Conservation (phyloP, 2,797 vertebrate species). For the Amblyopsis hoosieri region DNA sequence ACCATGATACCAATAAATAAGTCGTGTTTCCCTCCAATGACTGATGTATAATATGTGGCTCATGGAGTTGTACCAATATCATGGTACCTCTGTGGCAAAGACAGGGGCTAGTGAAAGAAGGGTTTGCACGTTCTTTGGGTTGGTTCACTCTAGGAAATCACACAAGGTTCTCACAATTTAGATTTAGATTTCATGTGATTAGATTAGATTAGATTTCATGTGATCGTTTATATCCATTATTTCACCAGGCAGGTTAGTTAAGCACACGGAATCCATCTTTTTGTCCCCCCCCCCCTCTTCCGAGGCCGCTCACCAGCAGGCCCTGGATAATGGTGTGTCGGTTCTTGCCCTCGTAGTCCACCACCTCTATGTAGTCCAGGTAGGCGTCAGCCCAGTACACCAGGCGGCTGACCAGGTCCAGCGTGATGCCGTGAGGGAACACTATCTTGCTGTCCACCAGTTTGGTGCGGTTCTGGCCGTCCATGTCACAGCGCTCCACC, state of each 20-base stretch:
- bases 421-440: conserved; percentile 92
- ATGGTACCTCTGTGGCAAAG: too few relatives aligned
- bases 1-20: too few relatives aligned
- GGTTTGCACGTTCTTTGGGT: neutral
- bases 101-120: neutral
- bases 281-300: conserved; percentile 31
- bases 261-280: too few relatives aligned
- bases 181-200: neutral
- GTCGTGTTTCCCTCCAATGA: too few relatives aligned
- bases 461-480: conserved; percentile 96
- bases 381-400: conserved; percentile 98
- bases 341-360: conserved; percentile 97
- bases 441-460: conserved; percentile 97
- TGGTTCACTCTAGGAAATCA: neutral
- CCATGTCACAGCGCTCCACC: conserved; percentile 97
- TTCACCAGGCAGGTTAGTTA: too few relatives aligned
- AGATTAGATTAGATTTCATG: neutral
- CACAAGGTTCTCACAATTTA: neutral
- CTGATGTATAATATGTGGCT: too few relatives aligned
- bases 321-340: conserved; percentile 98
- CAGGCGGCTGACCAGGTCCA: conserved; percentile 91
- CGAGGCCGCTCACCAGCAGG: conserved; percentile 80
- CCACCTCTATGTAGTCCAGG: conserved; percentile 97
- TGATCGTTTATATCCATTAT: neutral
- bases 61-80: too few relatives aligned